Evolutionary conservation across 2,888 invertebrate genomes (phyloP).

Genomic region (Standfussiana lucernea): DNA sequence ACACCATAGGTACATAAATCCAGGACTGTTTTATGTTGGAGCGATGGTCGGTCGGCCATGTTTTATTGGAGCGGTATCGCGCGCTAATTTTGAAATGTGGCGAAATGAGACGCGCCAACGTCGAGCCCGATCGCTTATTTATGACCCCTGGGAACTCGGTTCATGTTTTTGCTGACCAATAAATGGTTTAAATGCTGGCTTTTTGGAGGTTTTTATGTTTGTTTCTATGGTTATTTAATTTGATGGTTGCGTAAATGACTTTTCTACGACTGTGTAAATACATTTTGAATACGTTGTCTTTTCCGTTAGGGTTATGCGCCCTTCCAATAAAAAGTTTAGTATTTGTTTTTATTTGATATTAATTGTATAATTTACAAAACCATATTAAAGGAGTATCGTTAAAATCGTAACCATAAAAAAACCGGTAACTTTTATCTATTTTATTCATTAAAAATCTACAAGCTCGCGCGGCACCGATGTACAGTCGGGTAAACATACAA

Average conservation of each 20-base stretch:
- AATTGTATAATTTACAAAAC: not conserved
- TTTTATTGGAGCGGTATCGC: constrained; percentile 72
- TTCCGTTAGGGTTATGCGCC: not conserved
- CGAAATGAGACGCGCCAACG: constrained; percentile 74
- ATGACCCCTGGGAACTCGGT: constrained; percentile 58
- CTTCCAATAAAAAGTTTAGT: not conserved
- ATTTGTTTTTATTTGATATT: not conserved
- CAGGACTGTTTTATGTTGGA: constrained; percentile 71
- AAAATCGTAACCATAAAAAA: not conserved
- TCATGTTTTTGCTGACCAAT: constrained; percentile 64
- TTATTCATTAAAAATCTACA: constrained; percentile 35
- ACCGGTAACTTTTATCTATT: not conserved
- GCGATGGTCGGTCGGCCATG: constrained; percentile 69
- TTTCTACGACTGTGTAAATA: constrained; percentile 24
- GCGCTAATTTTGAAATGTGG: constrained; percentile 81
- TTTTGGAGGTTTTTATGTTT: constrained; percentile 62
- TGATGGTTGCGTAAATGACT: constrained; percentile 24
- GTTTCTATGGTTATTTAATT: constrained; percentile 46
- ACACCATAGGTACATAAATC: constrained; percentile 76
- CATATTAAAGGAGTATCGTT: not conserved
- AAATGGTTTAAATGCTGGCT: constrained; percentile 70
- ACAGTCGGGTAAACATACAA: constrained; percentile 62
- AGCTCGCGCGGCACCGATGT: constrained; percentile 12
- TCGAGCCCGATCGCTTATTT: constrained; percentile 65
- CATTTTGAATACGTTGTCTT: not conserved